These are phyloP conservation scores for Pseudomyrmex cubaensis DNA, from an alignment of 1,140 invertebrate species.

Conservation along the genomic window DNA sequence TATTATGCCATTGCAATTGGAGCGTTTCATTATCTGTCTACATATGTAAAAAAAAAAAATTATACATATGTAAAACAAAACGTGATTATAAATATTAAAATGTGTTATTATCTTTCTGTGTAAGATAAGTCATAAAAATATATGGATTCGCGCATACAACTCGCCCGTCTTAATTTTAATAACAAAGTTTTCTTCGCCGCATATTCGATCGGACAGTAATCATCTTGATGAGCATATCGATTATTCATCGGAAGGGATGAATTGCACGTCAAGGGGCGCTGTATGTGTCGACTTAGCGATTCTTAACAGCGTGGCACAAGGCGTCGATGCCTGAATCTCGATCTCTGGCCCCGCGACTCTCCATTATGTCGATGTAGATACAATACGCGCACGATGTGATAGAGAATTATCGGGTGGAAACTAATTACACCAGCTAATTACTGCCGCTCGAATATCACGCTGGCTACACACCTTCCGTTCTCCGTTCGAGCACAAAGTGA, in stretches of 20 bases:
- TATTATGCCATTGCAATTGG: conserved; percentile 13
- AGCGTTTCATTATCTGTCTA: conserved; percentile 47
- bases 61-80: background rate
- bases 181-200: background rate
- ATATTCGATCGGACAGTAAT: background rate
- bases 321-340: conserved; percentile 40
- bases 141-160: too few relatives aligned
- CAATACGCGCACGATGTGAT: conserved; percentile 26
- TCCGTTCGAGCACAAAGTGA: conserved; percentile 20
- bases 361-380: conserved; percentile 36
- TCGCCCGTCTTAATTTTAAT: background rate
- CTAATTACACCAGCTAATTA: conserved; percentile 58
- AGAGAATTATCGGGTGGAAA: conserved; percentile 51
- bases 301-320: conserved; percentile 32
- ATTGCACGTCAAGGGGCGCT: background rate
- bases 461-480: conserved; percentile 14
- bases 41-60: background rate
- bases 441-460: conserved; percentile 32
- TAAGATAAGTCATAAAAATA: too few relatives aligned
- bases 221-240: conserved; percentile 36
- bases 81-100: conserved; percentile 18
- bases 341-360: conserved; percentile 20
- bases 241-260: conserved; percentile 42
- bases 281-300: conserved; percentile 14
- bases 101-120: conserved; percentile 26